Evolutionary conservation across 2,113 vertebrate genomes (phyloP).

Genomic region (Oryzias javanicus): DNA sequence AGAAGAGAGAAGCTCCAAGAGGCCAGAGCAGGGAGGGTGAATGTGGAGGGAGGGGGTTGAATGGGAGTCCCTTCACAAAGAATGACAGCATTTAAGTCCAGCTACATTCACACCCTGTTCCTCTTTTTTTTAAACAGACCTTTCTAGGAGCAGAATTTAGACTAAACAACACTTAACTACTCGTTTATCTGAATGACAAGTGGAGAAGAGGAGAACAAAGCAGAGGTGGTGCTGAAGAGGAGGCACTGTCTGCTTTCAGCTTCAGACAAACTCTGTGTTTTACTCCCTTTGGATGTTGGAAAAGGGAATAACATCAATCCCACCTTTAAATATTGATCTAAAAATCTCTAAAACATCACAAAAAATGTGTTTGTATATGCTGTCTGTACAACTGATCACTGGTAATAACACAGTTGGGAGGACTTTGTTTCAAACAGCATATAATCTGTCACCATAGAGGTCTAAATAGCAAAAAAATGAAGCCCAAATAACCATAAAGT

Average conservation of each 20-base stretch:
- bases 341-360: no score
- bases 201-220: constrained; percentile 43
- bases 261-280: constrained; percentile 12
- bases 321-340: no score
- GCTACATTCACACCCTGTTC: not conserved
- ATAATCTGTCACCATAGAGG: no score
- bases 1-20: constrained; percentile 33
- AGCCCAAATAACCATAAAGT: no score
- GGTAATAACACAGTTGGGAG: no score
- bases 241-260: constrained; percentile 8
- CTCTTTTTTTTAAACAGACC: constrained; percentile 54
- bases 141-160: constrained; percentile 59
- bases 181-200: constrained; percentile 68
- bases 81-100: constrained; percentile 63
- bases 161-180: constrained; percentile 53
- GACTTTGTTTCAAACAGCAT: no score
- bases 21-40: constrained; percentile 35
- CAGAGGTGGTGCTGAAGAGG: constrained; percentile 18
- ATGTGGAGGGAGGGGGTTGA: constrained; percentile 38
- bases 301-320: no score
- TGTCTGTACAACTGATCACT: no score
- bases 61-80: constrained; percentile 61
- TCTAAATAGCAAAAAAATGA: no score
- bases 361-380: no score
- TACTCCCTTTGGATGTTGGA: constrained; percentile 1